Conservation (phyloP, 2,888 invertebrate genomes). For the Disparrhopalites patrizii region DNA sequence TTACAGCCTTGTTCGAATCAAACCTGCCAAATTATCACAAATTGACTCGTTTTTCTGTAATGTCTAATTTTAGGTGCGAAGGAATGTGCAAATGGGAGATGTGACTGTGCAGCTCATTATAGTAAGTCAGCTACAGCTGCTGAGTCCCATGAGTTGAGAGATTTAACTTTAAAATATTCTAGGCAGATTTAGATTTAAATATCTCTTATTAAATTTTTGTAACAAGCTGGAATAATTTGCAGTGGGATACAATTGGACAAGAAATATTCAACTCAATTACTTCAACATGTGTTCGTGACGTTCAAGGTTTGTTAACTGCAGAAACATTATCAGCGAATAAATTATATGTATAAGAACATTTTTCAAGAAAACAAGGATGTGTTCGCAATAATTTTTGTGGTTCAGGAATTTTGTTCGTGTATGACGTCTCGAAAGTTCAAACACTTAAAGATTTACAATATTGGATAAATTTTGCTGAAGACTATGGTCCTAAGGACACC, state of each 20-base stretch:
- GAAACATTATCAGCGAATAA: no score
- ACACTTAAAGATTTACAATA: constrained; percentile 39
- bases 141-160: background rate
- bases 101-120: constrained; percentile 40
- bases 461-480: constrained; percentile 45
- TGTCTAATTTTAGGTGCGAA: constrained; percentile 33
- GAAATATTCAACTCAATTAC: constrained; percentile 43
- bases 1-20: no score
- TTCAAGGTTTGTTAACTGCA: constrained; percentile 35
- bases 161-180: background rate
- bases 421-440: constrained; percentile 40
- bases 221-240: background rate
- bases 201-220: background rate
- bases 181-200: background rate
- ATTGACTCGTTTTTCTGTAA: background rate
- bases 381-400: no score
- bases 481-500: constrained; percentile 41
- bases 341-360: no score
- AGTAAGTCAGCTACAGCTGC: no score
- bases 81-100: constrained; percentile 43
- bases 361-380: no score
- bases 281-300: constrained; percentile 44
- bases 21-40: no score
- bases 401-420: constrained; percentile 42
- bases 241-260: constrained; percentile 46